Evolutionary conservation across 2,888 invertebrate genomes (phyloP), one percentile per base, ranked within the genome.

Genomic region (Tiliacea aurago): DNA sequence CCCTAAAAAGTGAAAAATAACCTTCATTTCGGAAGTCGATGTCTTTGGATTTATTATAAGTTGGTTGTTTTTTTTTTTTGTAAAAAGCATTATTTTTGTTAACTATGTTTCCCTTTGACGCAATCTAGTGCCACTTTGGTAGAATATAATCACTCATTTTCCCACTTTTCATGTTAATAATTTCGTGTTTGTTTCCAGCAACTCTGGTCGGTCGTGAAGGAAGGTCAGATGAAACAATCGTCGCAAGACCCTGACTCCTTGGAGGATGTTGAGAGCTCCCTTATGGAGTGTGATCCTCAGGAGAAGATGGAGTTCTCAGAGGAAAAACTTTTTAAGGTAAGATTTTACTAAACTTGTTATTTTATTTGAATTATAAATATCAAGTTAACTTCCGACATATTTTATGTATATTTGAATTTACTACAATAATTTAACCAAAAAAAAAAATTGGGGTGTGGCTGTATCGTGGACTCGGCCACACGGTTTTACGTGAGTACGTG

Each of bases 211-310:
- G 92, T 93, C 51, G 93, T 95, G 72, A 95, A 95, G 78, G 95
- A 95, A 82, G 93, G 93, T 6, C 94, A 95, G 67, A 88, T 90
- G 87, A 95, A 96, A 83, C 95, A 94, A 78, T 89, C 89, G 9
- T 94, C 93, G 6, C 94, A 94, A 78, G 95, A 95, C 80, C 95
- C 94, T 0, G 95, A 95, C 81, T 95, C 95, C 0, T 83, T 95
- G 76, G 95, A 95, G 45, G 95, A 96, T 71, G 92, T 94, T 7
- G 96, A 96, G 78, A 93, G 91, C 83, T 93, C 95, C 4, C 88
- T 94, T 80, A 96, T 96, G 96, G 96, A 96, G 65, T 96, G 96
- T 79, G 96, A 96, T 80, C 93, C 95, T 51, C 95, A 95, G 70
- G 95, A 96, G 28, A 96, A 94, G 87, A 84, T 91, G 73, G 95